Conservation (phyloP, 2,113 vertebrate genomes). For the Fregata magnificens region DNA sequence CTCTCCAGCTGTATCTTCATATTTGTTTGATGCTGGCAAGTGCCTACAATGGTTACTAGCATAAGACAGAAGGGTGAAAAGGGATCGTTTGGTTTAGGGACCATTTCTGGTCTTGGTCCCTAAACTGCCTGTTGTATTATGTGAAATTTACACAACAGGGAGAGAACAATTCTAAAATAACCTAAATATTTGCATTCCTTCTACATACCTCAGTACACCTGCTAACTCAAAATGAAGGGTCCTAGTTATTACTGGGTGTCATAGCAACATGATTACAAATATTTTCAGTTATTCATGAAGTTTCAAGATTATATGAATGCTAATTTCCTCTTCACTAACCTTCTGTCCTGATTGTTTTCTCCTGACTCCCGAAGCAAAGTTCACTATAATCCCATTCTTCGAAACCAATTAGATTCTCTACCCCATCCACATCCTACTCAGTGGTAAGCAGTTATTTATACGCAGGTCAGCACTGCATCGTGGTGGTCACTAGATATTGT, state of each 20-base stretch:
- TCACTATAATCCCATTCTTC: not conserved
- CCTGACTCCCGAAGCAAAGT: not conserved
- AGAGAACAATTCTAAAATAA: not conserved
- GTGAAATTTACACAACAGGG: not conserved
- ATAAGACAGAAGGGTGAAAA: not conserved
- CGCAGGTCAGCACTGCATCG: not conserved
- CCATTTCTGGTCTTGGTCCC: not conserved
- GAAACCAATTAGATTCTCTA: not conserved
- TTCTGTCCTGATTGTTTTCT: not conserved
- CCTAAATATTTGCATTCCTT: not conserved
- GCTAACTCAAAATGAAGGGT: not conserved
- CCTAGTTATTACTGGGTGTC: not conserved
- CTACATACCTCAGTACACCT: not conserved
- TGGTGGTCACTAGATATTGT: not conserved
- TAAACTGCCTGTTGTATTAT: not conserved
- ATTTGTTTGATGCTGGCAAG: not conserved
- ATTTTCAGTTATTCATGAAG: not conserved
- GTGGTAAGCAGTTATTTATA: not conserved
- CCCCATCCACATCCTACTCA: not conserved
- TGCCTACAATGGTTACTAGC: not conserved
- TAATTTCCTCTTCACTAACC: not conserved
- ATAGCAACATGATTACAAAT: not conserved
- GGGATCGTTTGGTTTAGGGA: not conserved
- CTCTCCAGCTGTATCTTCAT: not conserved
- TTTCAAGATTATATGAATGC: not conserved